Evolutionary conservation across 2,797 vertebrate genomes (phyloP).

Genomic region (Scyliorhinus canicula): DNA sequence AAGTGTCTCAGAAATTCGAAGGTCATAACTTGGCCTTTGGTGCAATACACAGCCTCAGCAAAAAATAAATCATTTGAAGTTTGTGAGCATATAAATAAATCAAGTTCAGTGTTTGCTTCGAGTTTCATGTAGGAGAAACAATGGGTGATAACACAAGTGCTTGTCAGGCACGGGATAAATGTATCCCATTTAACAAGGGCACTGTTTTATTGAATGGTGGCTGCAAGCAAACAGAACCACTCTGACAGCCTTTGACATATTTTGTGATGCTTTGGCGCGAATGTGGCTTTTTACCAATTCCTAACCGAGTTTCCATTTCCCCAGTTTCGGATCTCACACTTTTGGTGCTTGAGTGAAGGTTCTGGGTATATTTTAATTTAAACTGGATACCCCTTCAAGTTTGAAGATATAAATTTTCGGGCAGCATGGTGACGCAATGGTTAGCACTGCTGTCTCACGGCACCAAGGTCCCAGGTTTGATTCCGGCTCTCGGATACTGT

Average conservation of each 20-base stretch:
- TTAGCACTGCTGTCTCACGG: no score
- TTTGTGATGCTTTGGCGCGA: background rate
- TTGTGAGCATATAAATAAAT: background rate
- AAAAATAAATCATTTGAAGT: background rate
- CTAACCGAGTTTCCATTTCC: background rate
- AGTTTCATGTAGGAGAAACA: background rate
- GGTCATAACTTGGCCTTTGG: background rate
- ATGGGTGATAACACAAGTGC: background rate
- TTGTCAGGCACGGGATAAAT: constrained; percentile 3
- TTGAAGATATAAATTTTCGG: no score
- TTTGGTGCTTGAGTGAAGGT: background rate
- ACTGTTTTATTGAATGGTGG: background rate
- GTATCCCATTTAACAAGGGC: background rate
- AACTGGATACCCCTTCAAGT: background rate
- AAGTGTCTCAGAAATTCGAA: background rate
- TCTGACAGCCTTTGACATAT: background rate
- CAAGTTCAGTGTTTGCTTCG: background rate
- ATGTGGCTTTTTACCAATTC: background rate
- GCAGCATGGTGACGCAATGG: no score
- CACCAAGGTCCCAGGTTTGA: no score
- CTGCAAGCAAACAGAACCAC: background rate
- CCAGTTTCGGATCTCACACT: background rate
- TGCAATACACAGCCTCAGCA: background rate
- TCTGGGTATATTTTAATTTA: background rate
- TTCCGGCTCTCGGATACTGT: no score